Conservation (phyloP, 2,888 invertebrate species). For the Sinohyriopsis cumingii region DNA sequence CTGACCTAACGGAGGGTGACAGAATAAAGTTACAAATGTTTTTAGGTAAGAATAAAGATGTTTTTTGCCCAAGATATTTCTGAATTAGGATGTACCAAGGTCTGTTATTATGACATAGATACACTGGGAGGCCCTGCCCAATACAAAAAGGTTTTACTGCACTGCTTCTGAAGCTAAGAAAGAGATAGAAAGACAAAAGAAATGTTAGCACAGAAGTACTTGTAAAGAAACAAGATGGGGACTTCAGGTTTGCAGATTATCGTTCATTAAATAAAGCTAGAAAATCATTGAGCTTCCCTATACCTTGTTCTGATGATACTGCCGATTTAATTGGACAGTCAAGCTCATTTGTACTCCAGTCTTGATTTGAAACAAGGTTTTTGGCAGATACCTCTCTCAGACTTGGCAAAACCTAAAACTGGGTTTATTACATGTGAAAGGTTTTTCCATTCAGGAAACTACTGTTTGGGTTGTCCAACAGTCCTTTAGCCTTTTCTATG, state of each 20-base stretch:
- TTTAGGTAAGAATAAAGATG: conserved; percentile 29
- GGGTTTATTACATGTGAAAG: no score
- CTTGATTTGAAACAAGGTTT: conserved; percentile 28
- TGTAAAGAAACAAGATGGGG: conserved; percentile 27
- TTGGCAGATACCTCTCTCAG: conserved; percentile 32
- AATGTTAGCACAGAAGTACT: conserved; percentile 30
- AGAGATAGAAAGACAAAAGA: conserved; percentile 30
- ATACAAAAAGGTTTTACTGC: conserved; percentile 22
- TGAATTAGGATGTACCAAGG: conserved; percentile 30
- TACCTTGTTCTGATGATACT: conserved; percentile 29
- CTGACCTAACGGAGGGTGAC: conserved; percentile 16
- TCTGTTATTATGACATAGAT: conserved; percentile 31
- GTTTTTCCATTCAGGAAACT: no score
- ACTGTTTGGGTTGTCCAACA: no score
- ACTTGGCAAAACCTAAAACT: conserved; percentile 28
- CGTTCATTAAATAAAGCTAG: conserved; percentile 27
- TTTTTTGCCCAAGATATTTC: conserved; percentile 26
- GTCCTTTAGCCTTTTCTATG: no score
- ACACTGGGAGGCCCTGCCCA: conserved; percentile 28
- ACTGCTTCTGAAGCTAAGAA: conserved; percentile 13
- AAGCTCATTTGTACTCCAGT: conserved; percentile 21
- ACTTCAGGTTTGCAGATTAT: conserved; percentile 38
- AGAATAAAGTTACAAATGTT: conserved; percentile 12
- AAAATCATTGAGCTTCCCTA: conserved; percentile 26
- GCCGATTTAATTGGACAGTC: conserved; percentile 26